phyloP scores from a whole-genome alignment of 2,888 invertebrate species.

The Athalia circularis region DNA sequence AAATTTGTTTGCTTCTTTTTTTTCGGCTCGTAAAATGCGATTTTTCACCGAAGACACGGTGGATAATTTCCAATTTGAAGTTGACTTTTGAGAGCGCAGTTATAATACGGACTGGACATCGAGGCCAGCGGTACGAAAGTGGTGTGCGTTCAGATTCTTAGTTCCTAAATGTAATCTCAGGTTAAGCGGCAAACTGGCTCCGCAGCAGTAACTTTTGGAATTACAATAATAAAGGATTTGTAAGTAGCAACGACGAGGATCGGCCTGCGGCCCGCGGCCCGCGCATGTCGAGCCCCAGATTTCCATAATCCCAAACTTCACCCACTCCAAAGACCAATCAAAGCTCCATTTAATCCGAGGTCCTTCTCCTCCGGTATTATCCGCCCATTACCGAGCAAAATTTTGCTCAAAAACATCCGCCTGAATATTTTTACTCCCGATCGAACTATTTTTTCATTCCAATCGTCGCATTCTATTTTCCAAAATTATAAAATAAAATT shows the following conservation, averaged over 20 bases:
- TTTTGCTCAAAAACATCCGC: not conserved
- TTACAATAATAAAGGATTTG: constrained; percentile 72
- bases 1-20: not conserved
- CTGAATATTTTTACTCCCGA: too few relatives aligned
- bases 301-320: constrained; percentile 69
- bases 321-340: constrained; percentile 63
- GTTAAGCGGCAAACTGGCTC: constrained; percentile 57
- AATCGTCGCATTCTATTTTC: too few relatives aligned
- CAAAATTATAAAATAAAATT: too few relatives aligned
- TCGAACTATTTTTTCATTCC: too few relatives aligned
- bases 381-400: not conserved
- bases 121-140: too few relatives aligned
- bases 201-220: constrained; percentile 68
- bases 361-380: not conserved
- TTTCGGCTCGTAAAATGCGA: not conserved
- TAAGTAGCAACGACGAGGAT: constrained; percentile 53
- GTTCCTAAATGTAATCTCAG: constrained; percentile 59
- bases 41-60: not conserved
- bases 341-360: constrained; percentile 59
- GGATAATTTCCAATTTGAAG: too few relatives aligned
- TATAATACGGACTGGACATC: too few relatives aligned
- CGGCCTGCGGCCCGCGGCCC: constrained; percentile 48
- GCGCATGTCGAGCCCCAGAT: constrained; percentile 57
- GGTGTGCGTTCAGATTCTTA: too few relatives aligned
- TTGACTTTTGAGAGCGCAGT: too few relatives aligned